Percentiles rank a stretch among this genome's conserved stretches.
phyloP scores from a whole-genome alignment of 2,888 invertebrate species.

The Hololepta plana region DNA sequence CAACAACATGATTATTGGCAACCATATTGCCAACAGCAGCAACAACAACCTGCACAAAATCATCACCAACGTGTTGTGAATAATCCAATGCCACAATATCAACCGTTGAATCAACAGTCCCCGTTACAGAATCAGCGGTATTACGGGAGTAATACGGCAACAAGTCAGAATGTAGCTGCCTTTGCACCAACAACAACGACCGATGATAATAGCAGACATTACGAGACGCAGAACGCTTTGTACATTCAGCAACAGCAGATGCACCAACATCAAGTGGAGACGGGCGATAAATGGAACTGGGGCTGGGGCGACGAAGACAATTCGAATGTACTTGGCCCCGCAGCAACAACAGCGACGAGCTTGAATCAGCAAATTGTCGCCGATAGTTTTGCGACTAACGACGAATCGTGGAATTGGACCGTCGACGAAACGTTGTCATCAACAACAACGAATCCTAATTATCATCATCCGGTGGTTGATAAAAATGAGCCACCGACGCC shows the following conservation, averaged over 20 bases:
- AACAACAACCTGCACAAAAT: too few relatives aligned
- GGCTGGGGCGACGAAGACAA: constrained; percentile 38
- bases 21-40: constrained; percentile 10
- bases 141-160: too few relatives aligned
- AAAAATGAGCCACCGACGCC: constrained; percentile 49
- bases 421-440: constrained; percentile 28
- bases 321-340: constrained; percentile 17
- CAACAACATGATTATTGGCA: constrained; percentile 8
- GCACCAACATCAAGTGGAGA: constrained; percentile 16
- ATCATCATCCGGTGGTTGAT: constrained; percentile 47
- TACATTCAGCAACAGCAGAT: constrained; percentile 13
- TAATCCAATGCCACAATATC: too few relatives aligned
- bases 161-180: too few relatives aligned
- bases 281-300: constrained; percentile 35
- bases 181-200: constrained; percentile 8
- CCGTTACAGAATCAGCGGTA: too few relatives aligned
- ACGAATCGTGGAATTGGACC: constrained; percentile 44
- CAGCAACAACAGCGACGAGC: neutral
- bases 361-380: constrained; percentile 16
- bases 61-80: too few relatives aligned
- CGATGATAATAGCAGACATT: too few relatives aligned
- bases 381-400: constrained; percentile 38
- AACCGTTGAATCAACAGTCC: too few relatives aligned
- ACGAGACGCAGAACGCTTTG: constrained; percentile 11
- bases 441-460: constrained; percentile 21